These are phyloP conservation scores for Choristoneura fumiferana DNA, from an alignment of 1,140 invertebrate species.

Conservation along the genomic window DNA sequence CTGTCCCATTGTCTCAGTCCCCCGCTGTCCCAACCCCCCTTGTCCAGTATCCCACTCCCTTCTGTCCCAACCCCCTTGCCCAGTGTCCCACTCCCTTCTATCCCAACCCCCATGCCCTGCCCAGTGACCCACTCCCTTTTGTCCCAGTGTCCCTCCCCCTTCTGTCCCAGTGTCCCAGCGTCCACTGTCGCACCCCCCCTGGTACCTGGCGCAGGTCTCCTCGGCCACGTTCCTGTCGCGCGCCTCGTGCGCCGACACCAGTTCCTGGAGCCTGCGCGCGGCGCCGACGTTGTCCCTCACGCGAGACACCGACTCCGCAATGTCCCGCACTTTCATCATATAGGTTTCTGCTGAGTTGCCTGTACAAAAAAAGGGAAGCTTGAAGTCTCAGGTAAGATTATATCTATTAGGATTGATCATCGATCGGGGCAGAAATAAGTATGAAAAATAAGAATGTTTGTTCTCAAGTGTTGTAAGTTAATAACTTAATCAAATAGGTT, in stretches of 20 bases:
- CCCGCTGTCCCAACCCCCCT: neutral
- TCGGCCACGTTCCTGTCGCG: slow-evolving; percentile 89
- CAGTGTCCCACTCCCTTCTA: neutral
- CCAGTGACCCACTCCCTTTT: no score
- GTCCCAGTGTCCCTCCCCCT: neutral
- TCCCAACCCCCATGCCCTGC: no score
- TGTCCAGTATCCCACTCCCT: no score
- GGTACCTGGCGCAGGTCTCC: slow-evolving; percentile 73
- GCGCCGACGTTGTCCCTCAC: slow-evolving; percentile 68
- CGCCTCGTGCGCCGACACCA: slow-evolving; percentile 85
- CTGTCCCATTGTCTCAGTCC: no score
- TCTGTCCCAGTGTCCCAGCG: neutral
- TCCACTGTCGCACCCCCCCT: slow-evolving; percentile 2
- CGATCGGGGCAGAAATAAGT: no score
- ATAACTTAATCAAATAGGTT: no score
- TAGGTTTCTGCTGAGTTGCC: slow-evolving; percentile 55
- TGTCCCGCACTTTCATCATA: slow-evolving; percentile 59
- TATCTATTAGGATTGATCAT: no score
- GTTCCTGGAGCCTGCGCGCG: slow-evolving; percentile 85
- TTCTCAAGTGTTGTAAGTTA: no score
- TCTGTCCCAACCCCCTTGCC: no score
- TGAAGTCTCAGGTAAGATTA: no score
- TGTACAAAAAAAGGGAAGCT: slow-evolving; percentile 13
- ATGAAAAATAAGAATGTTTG: no score
- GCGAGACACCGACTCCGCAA: slow-evolving; percentile 51